phyloP scores from a whole-genome alignment of 1,140 invertebrate genomes.

The Calephelis virginiensis region DNA sequence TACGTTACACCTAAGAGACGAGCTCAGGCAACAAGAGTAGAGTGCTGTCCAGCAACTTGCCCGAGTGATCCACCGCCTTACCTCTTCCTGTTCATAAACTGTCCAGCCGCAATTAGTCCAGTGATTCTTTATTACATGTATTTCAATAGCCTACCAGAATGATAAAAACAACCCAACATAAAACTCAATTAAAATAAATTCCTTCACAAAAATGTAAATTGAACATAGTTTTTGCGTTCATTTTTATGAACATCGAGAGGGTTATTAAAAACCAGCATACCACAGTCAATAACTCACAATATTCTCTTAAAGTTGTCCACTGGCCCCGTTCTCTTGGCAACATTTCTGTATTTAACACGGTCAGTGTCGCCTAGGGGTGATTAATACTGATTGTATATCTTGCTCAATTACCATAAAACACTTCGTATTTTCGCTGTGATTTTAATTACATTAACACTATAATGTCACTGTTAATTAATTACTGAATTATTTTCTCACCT shows the following conservation, averaged over 20 bases:
- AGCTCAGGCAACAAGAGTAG: no score
- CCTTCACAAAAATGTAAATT: background rate
- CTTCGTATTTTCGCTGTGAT: background rate
- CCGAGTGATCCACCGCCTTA: no score
- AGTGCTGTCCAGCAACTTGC: no score
- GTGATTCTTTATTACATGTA: no score
- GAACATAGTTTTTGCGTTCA: background rate
- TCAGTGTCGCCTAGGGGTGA: conserved; percentile 33
- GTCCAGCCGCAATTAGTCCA: no score
- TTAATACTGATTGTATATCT: conserved; percentile 30
- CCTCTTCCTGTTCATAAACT: no score
- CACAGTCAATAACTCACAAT: conserved; percentile 34
- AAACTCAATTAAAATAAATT: background rate
- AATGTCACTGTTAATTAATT: no score
- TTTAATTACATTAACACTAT: background rate
- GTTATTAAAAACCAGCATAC: conserved; percentile 8
- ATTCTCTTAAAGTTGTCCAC: conserved; percentile 38
- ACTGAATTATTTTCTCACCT: no score
- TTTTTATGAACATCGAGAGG: conserved; percentile 1
- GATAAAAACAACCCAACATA: no score
- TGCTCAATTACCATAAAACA: conserved; percentile 7
- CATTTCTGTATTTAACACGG: conserved; percentile 35
- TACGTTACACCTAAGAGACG: no score
- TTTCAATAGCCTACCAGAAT: no score
- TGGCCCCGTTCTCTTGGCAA: conserved; percentile 37